phyloP scores from a whole-genome alignment of 2,113 vertebrate genomes.

The Nesoenas mayeri region DNA sequence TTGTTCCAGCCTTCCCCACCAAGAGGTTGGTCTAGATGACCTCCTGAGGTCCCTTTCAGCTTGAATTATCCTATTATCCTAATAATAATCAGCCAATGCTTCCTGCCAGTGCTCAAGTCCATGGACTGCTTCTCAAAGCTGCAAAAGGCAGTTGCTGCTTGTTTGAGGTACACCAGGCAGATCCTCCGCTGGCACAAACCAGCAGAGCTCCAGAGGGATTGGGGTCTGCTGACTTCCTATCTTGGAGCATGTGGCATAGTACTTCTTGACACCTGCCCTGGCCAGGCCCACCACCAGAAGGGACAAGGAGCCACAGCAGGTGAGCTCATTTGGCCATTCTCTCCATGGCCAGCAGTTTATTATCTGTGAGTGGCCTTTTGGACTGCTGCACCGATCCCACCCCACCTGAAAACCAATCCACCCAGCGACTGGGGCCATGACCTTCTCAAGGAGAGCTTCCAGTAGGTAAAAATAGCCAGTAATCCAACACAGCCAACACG shows the following conservation, averaged over 20 bases:
- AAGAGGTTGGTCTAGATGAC: background rate
- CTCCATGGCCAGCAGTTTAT: background rate
- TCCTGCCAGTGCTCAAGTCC: background rate
- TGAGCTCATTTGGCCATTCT: background rate
- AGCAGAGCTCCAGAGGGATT: background rate
- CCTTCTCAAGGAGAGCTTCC: background rate
- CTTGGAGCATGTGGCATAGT: background rate
- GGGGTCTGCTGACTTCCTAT: background rate
- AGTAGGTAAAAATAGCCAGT: constrained; percentile 7
- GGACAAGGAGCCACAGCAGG: background rate
- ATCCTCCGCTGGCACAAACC: background rate
- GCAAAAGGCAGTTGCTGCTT: background rate
- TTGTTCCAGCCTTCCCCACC: background rate
- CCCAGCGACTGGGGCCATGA: background rate
- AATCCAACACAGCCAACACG: background rate
- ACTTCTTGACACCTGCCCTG: background rate
- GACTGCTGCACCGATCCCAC: background rate
- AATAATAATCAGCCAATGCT: background rate
- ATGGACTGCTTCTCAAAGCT: background rate
- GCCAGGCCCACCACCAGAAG: background rate
- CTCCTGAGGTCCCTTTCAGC: background rate
- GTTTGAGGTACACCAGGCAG: background rate
- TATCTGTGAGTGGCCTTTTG: background rate
- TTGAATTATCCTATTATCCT: background rate
- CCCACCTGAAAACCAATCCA: background rate